These are phyloP conservation scores for Phaetusa simplex DNA, from an alignment of 2,113 vertebrate genomes.

Conservation along the genomic window DNA sequence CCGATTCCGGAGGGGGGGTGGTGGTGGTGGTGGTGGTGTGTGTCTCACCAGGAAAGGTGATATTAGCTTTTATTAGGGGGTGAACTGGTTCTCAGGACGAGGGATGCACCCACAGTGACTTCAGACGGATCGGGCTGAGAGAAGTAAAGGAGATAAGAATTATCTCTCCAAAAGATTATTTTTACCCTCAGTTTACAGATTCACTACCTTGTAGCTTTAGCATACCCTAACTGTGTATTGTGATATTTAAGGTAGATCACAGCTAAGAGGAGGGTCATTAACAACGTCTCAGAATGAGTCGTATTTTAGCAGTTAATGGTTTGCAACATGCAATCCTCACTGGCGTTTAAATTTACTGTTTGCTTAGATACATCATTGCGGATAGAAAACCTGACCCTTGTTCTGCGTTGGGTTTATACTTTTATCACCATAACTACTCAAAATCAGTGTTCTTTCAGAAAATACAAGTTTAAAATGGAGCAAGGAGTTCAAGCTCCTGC, in stretches of 20 bases:
- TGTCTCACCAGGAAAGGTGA: rapidly evolving
- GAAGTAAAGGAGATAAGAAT: background rate
- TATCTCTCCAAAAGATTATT: background rate
- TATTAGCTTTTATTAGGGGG: rapidly evolving
- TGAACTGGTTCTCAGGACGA: background rate
- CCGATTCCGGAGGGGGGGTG: background rate
- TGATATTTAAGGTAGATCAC: background rate
- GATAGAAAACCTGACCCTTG: background rate
- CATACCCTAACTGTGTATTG: background rate
- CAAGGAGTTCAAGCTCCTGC: background rate
- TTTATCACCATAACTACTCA: background rate
- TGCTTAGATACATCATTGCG: background rate
- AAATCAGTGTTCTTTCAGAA: background rate
- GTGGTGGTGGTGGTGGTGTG: no score
- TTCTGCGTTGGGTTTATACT: background rate
- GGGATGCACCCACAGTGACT: background rate
- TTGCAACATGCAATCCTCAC: background rate
- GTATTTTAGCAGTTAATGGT: background rate
- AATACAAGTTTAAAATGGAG: background rate
- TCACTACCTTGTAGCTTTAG: background rate
- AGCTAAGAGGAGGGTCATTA: background rate
- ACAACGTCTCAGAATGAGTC: background rate
- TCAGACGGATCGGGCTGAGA: background rate
- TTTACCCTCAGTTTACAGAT: background rate
- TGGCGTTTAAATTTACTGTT: background rate